Base-by-base conservation (phyloP, 2,797 vertebrate genomes). In the Lerista edwardsae region DNA sequence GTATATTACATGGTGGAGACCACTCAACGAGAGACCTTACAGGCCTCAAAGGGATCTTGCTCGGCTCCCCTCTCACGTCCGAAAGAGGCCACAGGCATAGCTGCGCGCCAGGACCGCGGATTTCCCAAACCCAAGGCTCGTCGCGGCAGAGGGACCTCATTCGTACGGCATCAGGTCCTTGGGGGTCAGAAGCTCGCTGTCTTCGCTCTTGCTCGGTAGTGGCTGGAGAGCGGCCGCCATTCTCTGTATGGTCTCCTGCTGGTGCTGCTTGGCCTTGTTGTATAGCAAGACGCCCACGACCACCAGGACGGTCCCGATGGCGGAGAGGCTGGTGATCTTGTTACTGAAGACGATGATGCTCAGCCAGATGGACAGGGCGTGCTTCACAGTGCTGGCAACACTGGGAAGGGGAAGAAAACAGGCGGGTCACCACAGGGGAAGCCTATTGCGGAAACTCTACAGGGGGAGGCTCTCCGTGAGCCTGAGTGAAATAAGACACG, bases 371-470 rank as follows among this genome's bases (percentile, higher is more conserved):
- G 98, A 99, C 91, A 99, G 84, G 9, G 98, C 99, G 0, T 99
- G 99, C 88, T 99, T 99, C 90, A 98, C 98, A 0, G 98, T 99
- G 87, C 98, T 99, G 86, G 98, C 99, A 7, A 99, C 99, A 11
- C 99, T 99, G 93, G 10, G 69, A 91, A 2, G 21, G 87, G 91
- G 39, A 77, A 87, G 89, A 73, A 75, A 79, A 75, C 23, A 31
- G 23, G 44, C 15, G 51, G 51, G 3, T 55, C 2, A 15, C 19
- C 2, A 55, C 14, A 9, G 51, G 51, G 51, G 51, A 19, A 55
- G 51, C 51, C 19, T 55, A 51, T 12, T 6, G 47, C 7, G 47
- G 47, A 47, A 47, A 7, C 9, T 51, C 47, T 10, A 5, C 14
- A 51, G 4, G 12, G 47, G 47, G 47, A 10, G 47, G 47, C 41